Conservation (phyloP, 2,797 vertebrate species). For the Micromesistius poutassou region DNA sequence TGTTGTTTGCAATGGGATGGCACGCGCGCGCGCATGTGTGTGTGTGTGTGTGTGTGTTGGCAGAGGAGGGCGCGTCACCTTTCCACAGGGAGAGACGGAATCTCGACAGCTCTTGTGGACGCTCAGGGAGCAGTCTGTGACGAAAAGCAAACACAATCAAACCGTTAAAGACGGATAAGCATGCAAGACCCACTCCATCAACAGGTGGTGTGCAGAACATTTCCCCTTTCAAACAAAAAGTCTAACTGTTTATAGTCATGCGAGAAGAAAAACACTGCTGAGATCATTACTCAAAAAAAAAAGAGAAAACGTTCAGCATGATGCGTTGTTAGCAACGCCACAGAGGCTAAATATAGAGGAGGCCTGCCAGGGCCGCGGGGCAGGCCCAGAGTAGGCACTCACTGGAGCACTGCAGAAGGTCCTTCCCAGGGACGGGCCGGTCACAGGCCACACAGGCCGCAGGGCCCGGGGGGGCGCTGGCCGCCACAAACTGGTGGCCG, state of each 20-base stretch:
- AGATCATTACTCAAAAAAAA: conserved; percentile 33
- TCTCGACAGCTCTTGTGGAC: conserved; percentile 86
- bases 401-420: conserved; percentile 86
- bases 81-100: conserved; percentile 73
- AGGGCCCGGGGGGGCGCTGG: conserved; percentile 69
- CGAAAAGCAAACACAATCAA: conserved; percentile 47
- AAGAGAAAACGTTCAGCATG: conserved; percentile 36
- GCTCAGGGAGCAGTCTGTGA: conserved; percentile 82
- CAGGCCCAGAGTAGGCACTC: conserved; percentile 67
- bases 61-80: conserved; percentile 68
- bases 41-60: background rate
- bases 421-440: conserved; percentile 83
- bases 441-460: conserved; percentile 84
- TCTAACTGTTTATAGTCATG: conserved; percentile 16
- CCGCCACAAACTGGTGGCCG: conserved; percentile 81
- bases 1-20: background rate
- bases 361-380: conserved; percentile 18
- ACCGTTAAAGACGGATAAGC: conserved; percentile 32
- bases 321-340: conserved; percentile 40
- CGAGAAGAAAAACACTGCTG: conserved; percentile 20
- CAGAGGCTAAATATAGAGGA: conserved; percentile 42
- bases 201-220: conserved; percentile 24
- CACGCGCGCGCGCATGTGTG: too few species aligned
- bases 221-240: conserved; percentile 16
- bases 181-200: conserved; percentile 29